Percentiles rank a stretch among this genome's conserved stretches.
phyloP scores from a whole-genome alignment of 2,113 vertebrate genomes.

The Pelodiscus sinensis region DNA sequence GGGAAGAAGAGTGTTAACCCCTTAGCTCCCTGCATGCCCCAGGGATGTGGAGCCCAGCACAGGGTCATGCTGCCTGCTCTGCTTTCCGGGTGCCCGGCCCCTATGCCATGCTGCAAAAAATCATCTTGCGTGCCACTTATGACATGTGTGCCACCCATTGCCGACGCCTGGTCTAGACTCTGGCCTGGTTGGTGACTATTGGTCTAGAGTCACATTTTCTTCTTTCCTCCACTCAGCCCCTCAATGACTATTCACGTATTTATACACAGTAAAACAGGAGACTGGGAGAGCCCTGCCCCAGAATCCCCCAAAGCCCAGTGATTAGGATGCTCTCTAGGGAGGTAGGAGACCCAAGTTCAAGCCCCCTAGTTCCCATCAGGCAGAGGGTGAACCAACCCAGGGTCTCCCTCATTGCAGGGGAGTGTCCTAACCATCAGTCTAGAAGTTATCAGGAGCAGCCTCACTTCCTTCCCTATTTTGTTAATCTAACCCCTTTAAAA shows the following conservation, averaged over 20 bases:
- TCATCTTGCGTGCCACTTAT: too few species aligned
- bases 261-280: neutral
- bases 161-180: too few species aligned
- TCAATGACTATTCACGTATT: neutral
- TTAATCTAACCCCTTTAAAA: neutral
- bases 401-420: neutral
- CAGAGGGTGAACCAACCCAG: constrained; percentile 10
- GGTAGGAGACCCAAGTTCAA: neutral
- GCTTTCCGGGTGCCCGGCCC: too few species aligned
- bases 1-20: too few species aligned
- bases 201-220: neutral
- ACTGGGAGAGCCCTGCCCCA: neutral
- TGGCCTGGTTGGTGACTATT: neutral
- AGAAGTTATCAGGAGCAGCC: neutral
- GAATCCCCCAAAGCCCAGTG: neutral
- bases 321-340: neutral
- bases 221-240: too few species aligned
- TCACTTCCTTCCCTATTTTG: neutral
- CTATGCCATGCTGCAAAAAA: too few species aligned
- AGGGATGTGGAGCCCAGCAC: too few species aligned
- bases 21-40: too few species aligned
- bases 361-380: neutral
- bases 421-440: neutral
- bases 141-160: too few species aligned
- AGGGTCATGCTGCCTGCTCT: too few species aligned